Conservation (phyloP, 2,888 invertebrate species). For the Magallana nippona region DNA sequence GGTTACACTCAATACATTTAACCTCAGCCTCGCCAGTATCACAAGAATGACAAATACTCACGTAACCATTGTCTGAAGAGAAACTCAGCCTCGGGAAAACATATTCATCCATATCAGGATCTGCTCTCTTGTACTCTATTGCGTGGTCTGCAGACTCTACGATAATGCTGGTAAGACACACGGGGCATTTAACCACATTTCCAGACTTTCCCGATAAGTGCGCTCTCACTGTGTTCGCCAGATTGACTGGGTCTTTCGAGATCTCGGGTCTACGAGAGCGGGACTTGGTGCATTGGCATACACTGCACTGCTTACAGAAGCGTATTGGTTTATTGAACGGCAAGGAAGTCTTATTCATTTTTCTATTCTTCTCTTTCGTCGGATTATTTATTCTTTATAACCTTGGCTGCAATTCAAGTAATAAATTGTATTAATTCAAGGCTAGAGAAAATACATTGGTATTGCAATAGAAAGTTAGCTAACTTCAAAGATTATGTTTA, state of each 20-base stretch:
- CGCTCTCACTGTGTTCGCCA: conserved; percentile 34
- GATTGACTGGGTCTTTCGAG: conserved; percentile 33
- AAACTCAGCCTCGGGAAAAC: conserved; percentile 46
- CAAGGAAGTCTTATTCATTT: conserved; percentile 50
- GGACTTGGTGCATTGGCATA: neutral
- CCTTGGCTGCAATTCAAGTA: conserved; percentile 42
- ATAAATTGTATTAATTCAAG: conserved; percentile 46
- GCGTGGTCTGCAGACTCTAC: conserved; percentile 28
- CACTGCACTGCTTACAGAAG: conserved; percentile 38
- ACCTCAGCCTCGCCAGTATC: conserved; percentile 46
- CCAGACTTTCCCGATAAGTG: conserved; percentile 39
- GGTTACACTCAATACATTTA: conserved; percentile 49
- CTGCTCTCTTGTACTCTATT: neutral
- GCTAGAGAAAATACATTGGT: conserved; percentile 9
- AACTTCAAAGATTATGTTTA: conserved; percentile 20
- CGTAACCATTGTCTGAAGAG: conserved; percentile 43
- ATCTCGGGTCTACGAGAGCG: conserved; percentile 1
- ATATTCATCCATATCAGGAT: conserved; percentile 40
- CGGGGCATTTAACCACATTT: conserved; percentile 48
- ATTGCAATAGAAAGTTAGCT: conserved; percentile 21
- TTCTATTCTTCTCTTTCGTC: conserved; percentile 29
- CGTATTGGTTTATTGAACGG: conserved; percentile 38
- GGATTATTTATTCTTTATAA: conserved; percentile 48
- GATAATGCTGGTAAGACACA: conserved; percentile 47
- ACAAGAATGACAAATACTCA: conserved; percentile 46